Base-by-base conservation (phyloP, 2,113 vertebrate genomes). In the Rhinolophus sinicus region DNA sequence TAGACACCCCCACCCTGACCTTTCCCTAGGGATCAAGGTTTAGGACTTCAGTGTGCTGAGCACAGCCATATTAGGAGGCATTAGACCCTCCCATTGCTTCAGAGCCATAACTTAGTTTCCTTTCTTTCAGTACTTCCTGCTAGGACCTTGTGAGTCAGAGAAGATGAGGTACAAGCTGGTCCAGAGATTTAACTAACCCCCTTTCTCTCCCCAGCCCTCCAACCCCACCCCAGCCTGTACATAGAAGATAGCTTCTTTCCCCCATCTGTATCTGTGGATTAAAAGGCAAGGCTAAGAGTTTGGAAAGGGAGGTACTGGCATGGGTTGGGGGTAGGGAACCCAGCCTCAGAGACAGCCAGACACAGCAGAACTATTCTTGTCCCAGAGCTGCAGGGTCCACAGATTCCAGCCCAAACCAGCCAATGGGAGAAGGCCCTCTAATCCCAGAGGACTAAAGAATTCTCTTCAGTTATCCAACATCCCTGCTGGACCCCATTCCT, bases 311-410 rank as follows among this genome's bases (percentile, higher is more conserved):
- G 95, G 90, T 83, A 72, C 87, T 90, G 90, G 94, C 92, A 83
- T 38, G 86, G 56, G 10, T 12, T 89, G 86, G 92, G 94, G 89
- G 89, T 78, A 87, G 97, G 97, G 90, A 95, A 90, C 44, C 56
- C 1, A 0, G 77, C 93, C 69, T 95, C 60, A 30, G 94, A 94
- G 91, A 98, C 97, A 97, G 83, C 91, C 84, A 89, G 78, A 97
- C 97, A 24, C 97, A 98, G 97, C 97, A 98, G 88, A 97, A 97
- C 95, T 96, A 96, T 97, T 97, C 96, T 97, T 96, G 73, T 93
- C 56, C 88, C 91, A 97, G 95, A 97, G 95, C 94, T 97, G 97
- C 97, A 97, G 92, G 97, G 93, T 97, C 94, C 76, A 97, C 97
- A 97, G 96, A 97, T 97, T 97, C 96, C 97, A 96, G 94, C 76